Percentiles rank a stretch among this genome's conserved stretches.
phyloP scores from a whole-genome alignment of 2,113 vertebrate species.

The Ctenomys sociabilis region DNA sequence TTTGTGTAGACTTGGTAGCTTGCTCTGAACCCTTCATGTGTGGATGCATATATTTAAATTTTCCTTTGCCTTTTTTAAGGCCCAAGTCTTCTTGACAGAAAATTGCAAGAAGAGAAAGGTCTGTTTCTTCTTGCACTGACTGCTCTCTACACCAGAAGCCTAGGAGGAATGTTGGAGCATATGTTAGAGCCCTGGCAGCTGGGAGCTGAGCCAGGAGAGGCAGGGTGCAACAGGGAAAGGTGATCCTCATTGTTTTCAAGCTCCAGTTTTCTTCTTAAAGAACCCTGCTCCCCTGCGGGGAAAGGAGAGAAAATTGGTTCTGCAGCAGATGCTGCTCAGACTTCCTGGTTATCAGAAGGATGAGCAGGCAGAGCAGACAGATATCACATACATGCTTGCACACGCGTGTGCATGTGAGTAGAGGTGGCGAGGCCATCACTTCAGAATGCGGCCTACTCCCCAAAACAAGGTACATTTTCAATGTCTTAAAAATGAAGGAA shows the following conservation, averaged over 20 bases:
- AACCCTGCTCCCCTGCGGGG: not conserved
- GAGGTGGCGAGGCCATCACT: not conserved
- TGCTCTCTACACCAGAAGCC: not conserved
- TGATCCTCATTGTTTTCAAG: slow-evolving; percentile 46
- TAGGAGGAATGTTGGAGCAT: slow-evolving; percentile 52
- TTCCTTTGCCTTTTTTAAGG: slow-evolving; percentile 46
- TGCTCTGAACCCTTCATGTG: not conserved
- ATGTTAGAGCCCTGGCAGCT: slow-evolving; percentile 49
- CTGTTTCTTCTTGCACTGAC: slow-evolving; percentile 57
- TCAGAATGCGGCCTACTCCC: not conserved
- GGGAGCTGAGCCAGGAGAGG: slow-evolving; percentile 42
- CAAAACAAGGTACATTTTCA: slow-evolving; percentile 19
- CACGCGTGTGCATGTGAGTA: not conserved
- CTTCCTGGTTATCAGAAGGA: not conserved
- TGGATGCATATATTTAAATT: not conserved
- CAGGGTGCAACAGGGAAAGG: not conserved
- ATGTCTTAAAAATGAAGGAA: not conserved
- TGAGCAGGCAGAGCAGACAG: slow-evolving; percentile 11
- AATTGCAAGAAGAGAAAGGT: slow-evolving; percentile 48
- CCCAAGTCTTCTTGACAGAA: slow-evolving; percentile 53
- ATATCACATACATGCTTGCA: not conserved
- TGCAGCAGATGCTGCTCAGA: slow-evolving; percentile 38
- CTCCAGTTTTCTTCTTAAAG: slow-evolving; percentile 41
- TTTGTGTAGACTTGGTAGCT: not conserved
- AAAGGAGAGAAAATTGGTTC: slow-evolving; percentile 28